These are phyloP conservation scores for Arenaria interpres DNA, from an alignment of 2,113 vertebrate genomes.

Conservation along the genomic window DNA sequence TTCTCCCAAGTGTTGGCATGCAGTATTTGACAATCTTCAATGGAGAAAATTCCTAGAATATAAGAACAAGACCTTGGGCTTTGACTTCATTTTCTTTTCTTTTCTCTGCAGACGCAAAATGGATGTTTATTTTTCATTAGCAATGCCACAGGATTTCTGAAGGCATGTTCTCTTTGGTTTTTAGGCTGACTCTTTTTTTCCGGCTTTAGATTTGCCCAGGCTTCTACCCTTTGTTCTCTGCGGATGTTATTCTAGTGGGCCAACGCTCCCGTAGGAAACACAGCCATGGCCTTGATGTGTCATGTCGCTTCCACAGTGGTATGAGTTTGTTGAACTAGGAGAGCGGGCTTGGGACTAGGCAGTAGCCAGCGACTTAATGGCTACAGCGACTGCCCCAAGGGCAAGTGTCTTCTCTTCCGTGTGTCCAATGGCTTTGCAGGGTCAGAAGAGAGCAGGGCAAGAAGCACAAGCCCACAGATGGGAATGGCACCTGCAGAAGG, in stretches of 20 bases:
- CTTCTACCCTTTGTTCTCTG: not conserved
- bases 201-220: not conserved
- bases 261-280: not conserved
- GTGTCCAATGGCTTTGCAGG: no score
- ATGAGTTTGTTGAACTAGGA: not conserved
- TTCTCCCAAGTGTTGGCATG: slow-evolving; percentile 38
- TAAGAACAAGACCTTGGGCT: not conserved
- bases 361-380: not conserved
- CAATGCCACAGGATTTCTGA: not conserved
- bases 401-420: not conserved
- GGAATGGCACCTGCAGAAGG: not conserved
- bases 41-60: slow-evolving; percentile 41
- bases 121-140: slow-evolving; percentile 45
- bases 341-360: not conserved
- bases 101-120: not conserved
- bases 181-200: not conserved
- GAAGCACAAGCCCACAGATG: not conserved
- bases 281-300: not conserved
- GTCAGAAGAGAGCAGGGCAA: not conserved
- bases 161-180: not conserved
- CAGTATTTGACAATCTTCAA: slow-evolving; percentile 36
- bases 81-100: not conserved
- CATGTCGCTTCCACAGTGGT: not conserved
- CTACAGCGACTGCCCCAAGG: not conserved
- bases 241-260: not conserved